Conservation (phyloP, 2,888 invertebrate species). For the Villa cingulata region DNA sequence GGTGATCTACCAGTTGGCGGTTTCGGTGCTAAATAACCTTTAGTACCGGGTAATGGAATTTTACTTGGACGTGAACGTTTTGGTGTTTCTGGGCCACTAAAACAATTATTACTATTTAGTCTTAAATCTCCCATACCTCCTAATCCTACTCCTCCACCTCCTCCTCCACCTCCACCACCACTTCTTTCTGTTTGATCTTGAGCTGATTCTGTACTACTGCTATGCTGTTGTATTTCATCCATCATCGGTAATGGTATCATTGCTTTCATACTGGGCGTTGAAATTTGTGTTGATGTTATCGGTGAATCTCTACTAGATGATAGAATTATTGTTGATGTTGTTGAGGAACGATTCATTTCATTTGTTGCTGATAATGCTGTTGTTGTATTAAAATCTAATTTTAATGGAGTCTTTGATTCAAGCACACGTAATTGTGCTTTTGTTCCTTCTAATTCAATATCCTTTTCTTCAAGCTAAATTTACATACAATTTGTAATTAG, state of each 20-base stretch:
- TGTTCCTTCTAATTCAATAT: slow-evolving; percentile 72
- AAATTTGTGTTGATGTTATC: slow-evolving; percentile 29
- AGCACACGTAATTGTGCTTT: slow-evolving; percentile 60
- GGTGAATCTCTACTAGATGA: slow-evolving; percentile 26
- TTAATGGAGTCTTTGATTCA: slow-evolving; percentile 38
- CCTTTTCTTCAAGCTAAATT: slow-evolving; percentile 61
- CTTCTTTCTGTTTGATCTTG: slow-evolving; percentile 41
- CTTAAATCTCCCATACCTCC: slow-evolving; percentile 4
- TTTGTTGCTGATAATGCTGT: slow-evolving; percentile 11
- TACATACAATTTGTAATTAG: neutral
- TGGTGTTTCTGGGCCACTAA: slow-evolving; percentile 14
- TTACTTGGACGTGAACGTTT: slow-evolving; percentile 48
- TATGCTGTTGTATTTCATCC: slow-evolving; percentile 40
- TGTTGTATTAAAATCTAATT: slow-evolving; percentile 14
- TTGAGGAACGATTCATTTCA: slow-evolving; percentile 31
- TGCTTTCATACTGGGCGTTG: slow-evolving; percentile 44
- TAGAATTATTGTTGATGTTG: slow-evolving; percentile 34
- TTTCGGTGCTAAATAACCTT: slow-evolving; percentile 47
- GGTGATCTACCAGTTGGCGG: slow-evolving; percentile 38
- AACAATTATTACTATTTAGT: neutral
- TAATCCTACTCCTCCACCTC: slow-evolving; percentile 20
- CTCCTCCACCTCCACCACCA: slow-evolving; percentile 9
- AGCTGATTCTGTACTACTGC: slow-evolving; percentile 51
- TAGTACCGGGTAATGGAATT: slow-evolving; percentile 51
- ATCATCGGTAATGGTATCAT: slow-evolving; percentile 43